Evolutionary conservation across 2,113 vertebrate species (phyloP).

Genomic region (Thalassarche chlororhynchos): DNA sequence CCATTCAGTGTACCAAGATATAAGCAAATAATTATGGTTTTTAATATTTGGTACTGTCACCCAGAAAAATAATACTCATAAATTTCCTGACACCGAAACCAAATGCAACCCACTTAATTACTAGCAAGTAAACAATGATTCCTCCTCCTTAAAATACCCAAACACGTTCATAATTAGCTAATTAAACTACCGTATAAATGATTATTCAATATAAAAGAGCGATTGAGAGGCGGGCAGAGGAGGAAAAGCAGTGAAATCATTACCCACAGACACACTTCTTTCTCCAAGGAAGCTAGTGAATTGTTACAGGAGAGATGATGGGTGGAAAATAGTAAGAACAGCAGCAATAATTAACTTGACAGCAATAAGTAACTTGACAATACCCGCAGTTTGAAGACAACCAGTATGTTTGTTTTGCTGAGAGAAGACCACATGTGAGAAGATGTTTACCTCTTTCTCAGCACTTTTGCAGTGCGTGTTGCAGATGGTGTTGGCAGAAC

Average conservation of each 20-base stretch:
- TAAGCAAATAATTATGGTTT: conserved; percentile 52
- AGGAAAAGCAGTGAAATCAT: neutral
- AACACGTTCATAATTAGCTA: conserved; percentile 57
- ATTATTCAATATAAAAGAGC: conserved; percentile 57
- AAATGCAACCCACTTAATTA: conserved; percentile 60
- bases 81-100: conserved; percentile 47
- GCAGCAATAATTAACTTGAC: conserved; percentile 25
- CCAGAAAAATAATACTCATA: conserved; percentile 36
- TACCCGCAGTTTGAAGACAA: neutral
- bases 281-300: neutral
- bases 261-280: neutral
- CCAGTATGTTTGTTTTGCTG: neutral
- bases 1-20: neutral
- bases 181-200: conserved; percentile 59
- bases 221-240: neutral
- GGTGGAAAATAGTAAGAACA: conserved; percentile 1
- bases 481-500: neutral
- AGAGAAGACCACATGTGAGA: neutral
- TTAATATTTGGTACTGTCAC: conserved; percentile 39
- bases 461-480: neutral
- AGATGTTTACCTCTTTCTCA: neutral
- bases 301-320: neutral
- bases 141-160: conserved; percentile 32
- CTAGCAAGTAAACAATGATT: conserved; percentile 54
- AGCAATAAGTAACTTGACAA: neutral